Conservation (phyloP, 1,140 invertebrate species). For the Brachionus plicatilis region DNA sequence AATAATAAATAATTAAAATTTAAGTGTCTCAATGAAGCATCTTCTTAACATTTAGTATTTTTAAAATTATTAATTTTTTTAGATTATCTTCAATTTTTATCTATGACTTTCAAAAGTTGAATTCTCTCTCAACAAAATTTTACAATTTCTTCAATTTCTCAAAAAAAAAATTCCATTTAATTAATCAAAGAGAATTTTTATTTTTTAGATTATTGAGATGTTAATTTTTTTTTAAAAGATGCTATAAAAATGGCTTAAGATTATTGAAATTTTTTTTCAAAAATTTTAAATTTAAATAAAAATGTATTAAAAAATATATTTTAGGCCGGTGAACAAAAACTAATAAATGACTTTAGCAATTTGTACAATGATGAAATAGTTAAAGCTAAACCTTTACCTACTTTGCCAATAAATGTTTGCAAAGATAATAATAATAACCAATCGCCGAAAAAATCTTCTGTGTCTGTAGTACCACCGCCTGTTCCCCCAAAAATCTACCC, state of each 20-base stretch:
- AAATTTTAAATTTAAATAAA: neutral
- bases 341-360: neutral
- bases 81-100: too few relatives aligned
- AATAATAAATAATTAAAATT: neutral
- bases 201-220: too few relatives aligned
- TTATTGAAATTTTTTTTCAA: too few relatives aligned
- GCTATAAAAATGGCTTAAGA: too few relatives aligned
- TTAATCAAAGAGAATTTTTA: too few relatives aligned
- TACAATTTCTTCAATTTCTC: too few relatives aligned
- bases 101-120: too few relatives aligned
- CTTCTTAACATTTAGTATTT: too few relatives aligned
- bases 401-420: neutral
- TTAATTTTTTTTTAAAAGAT: too few relatives aligned
- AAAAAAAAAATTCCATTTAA: too few relatives aligned
- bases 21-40: neutral
- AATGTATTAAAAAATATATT: neutral
- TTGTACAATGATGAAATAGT: neutral
- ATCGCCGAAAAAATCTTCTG: neutral
- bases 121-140: too few relatives aligned
- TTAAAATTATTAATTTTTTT: too few relatives aligned
- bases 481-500: neutral
- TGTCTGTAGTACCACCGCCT: neutral
- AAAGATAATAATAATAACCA: slow-evolving; percentile 9
- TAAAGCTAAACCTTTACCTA: neutral
- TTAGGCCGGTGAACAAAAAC: neutral